Evolutionary conservation across 2,888 invertebrate species (phyloP).

Genomic region (Allolobophora icterica): DNA sequence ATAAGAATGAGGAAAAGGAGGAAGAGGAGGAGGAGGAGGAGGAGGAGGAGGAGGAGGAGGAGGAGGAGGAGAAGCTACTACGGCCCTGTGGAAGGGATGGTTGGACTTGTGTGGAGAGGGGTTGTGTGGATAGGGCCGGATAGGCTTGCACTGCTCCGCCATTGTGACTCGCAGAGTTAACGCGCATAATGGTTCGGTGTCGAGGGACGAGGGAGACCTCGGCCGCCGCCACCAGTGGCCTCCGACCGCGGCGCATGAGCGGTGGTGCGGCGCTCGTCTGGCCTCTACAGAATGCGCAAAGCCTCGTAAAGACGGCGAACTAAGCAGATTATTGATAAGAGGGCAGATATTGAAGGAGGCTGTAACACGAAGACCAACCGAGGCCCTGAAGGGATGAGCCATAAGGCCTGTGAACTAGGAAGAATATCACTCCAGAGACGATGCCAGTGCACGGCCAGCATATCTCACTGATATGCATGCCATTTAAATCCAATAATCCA

Average conservation of each 20-base stretch:
- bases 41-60: too few relatives aligned
- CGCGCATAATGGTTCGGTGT: neutral
- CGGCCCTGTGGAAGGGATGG: neutral
- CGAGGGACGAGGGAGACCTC: neutral
- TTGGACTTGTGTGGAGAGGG: neutral
- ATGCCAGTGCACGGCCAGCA: too few relatives aligned
- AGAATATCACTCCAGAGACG: neutral
- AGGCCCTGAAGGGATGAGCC: neutral
- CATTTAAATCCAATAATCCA: neutral
- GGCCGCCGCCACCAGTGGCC: neutral
- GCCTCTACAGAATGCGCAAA: too few relatives aligned
- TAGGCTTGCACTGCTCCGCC: neutral
- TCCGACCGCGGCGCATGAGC: neutral
- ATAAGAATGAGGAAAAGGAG: neutral
- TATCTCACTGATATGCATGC: neutral
- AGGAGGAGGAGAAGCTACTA: neutral
- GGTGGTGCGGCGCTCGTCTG: neutral
- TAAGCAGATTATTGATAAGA: neutral
- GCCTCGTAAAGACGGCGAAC: constrained; percentile 17
- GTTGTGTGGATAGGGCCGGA: neutral
- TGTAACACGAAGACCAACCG: neutral
- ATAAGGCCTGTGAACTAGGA: neutral
- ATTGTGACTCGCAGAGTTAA: constrained; percentile 5
- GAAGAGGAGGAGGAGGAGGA: too few relatives aligned
- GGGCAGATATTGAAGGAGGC: constrained; percentile 10